Evolutionary conservation across 2,797 vertebrate species (phyloP), one percentile per base, ranked within the genome.

Genomic region (Hyperoplus lanceolatus): DNA sequence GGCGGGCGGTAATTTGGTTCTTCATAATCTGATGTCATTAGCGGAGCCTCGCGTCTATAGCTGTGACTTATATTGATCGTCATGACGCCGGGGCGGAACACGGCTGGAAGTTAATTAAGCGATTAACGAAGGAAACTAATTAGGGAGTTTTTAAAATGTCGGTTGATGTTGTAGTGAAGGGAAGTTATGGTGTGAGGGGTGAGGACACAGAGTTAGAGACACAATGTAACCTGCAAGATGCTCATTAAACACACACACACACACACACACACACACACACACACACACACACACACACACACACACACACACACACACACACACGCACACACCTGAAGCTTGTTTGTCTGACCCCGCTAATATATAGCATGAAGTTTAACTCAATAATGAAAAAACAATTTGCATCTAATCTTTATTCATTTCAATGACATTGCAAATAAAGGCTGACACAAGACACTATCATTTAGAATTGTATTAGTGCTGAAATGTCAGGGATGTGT

Each of bases 21-120:
- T 29, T 29, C 85, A 86, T 90, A 89, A 92, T 92, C 91, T 88
- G 82, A 90, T 91, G 85, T 87, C 92, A 84, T 92, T 93, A 92
- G 87, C 11, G 1, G 69, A 42, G 70, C 70, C 49, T 62, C 51
- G 70, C 51, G 70, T 81, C 86, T 78, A 65, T 38, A 46, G 78
- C 74, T 0, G 86, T 86, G 92, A 90, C 89, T 93, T 75, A 86
- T 88, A 90, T 84, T 86, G 90, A 92, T 91, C 45, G 70, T 73
- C 73, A 18, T 38, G 80, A 82, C 77, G 78, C 45, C 58, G 16
- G 36, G 70, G 78, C 81, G 79, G 55, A 81, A 79, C 16, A 29
- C 29, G 29, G 49, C 55, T 63, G 77, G 43, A 74, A 90, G 86
- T 88, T 92, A 92, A 94, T 92, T 89, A 91, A 92, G 85, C 50